phyloP scores from a whole-genome alignment of 2,888 invertebrate species.

The Emmelina monodactyla region DNA sequence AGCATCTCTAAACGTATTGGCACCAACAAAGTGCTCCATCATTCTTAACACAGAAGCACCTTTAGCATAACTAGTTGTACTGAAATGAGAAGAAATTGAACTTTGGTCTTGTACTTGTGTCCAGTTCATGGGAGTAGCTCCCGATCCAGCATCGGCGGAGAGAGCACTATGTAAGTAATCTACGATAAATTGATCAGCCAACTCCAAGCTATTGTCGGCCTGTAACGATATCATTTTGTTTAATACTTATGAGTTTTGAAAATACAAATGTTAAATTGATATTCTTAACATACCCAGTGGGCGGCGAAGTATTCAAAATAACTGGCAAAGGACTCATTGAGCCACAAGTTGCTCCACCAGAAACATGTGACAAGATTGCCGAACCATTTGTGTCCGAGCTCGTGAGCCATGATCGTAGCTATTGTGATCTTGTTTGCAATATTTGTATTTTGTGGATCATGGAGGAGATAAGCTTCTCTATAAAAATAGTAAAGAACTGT shows the following conservation, averaged over 20 bases:
- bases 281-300: constrained; percentile 40
- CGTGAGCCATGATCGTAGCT: constrained; percentile 74
- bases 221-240: no score
- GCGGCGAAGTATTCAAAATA: constrained; percentile 76
- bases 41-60: constrained; percentile 71
- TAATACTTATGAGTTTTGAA: no score
- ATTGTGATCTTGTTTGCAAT: constrained; percentile 54
- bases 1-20: constrained; percentile 59
- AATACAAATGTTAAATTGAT: neutral
- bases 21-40: constrained; percentile 70
- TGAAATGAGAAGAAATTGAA: constrained; percentile 69
- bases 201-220: constrained; percentile 41
- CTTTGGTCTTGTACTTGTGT: constrained; percentile 59
- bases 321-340: constrained; percentile 75
- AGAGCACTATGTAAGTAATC: constrained; percentile 74
- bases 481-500: constrained; percentile 12
- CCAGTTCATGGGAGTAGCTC: constrained; percentile 48
- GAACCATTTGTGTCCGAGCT: constrained; percentile 85
- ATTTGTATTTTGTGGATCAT: constrained; percentile 47
- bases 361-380: constrained; percentile 79
- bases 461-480: constrained; percentile 57
- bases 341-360: constrained; percentile 81
- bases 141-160: constrained; percentile 56
- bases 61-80: constrained; percentile 74
- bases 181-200: constrained; percentile 70